Evolutionary conservation across 1,140 invertebrate genomes (phyloP).

Genomic region (Scaptomyza hsui): DNA sequence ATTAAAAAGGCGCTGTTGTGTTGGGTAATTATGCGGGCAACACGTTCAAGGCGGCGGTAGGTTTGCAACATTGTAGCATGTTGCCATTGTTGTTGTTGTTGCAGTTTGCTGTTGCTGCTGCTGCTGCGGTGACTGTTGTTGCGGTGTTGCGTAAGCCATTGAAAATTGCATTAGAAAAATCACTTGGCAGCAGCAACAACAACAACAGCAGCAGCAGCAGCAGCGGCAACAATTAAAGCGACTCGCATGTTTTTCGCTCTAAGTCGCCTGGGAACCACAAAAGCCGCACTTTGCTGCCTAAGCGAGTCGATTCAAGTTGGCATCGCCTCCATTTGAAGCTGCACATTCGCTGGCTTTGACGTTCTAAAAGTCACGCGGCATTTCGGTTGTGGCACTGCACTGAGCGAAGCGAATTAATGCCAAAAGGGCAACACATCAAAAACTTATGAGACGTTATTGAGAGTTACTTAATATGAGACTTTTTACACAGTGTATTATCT

Average conservation of each 20-base stretch:
- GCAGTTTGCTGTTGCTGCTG: conserved; percentile 6
- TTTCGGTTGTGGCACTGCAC: conserved; percentile 38
- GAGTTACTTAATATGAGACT: no score
- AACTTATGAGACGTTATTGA: neutral
- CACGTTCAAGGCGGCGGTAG: conserved; percentile 74
- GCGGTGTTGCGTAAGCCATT: conserved; percentile 67
- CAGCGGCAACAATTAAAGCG: conserved; percentile 77
- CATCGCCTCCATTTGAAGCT: conserved; percentile 35
- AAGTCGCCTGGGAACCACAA: conserved; percentile 79
- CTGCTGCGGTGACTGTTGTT: conserved; percentile 37
- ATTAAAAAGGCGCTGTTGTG: conserved; percentile 49
- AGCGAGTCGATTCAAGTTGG: conserved; percentile 32
- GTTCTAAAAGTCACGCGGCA: conserved; percentile 65
- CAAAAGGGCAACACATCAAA: conserved; percentile 14
- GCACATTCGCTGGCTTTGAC: conserved; percentile 54
- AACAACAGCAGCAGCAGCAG: conserved; percentile 27
- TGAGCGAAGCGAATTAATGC: conserved; percentile 26
- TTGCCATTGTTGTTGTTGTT: conserved; percentile 47
- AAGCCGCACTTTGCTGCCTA: conserved; percentile 60
- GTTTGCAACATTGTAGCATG: conserved; percentile 58
- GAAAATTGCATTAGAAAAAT: conserved; percentile 81
- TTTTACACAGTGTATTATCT: neutral
- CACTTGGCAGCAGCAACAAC: conserved; percentile 72
- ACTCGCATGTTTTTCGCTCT: conserved; percentile 72
- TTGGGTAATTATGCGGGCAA: conserved; percentile 76